Evolutionary conservation across 2,888 invertebrate species (phyloP), one percentile per base, ranked within the genome.

Genomic region (Eurytoma californica): DNA sequence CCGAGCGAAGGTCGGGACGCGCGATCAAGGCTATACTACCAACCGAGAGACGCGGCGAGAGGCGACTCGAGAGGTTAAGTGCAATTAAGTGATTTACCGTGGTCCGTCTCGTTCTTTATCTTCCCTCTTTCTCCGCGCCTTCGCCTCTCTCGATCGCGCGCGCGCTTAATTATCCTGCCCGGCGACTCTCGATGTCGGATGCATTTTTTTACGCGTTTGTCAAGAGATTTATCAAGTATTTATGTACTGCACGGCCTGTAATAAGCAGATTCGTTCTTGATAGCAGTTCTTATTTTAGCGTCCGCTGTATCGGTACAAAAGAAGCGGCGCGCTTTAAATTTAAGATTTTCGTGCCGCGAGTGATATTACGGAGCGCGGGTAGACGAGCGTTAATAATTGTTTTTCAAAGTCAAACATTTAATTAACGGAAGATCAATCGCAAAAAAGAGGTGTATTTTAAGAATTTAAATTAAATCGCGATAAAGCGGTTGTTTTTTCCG

Each of bases 11-110:
- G 83, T 82, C 82, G 82, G 72, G 65, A 67, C 14, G 28, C 74
- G 77, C 80, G 72, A 75, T 82, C 67, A 72, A 58, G 57, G 20
- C n/a, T 12, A 5, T 14, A 9, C 7, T 39, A 24, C 39, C 39
- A 14, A 51, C 30, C 69, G 47, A 53, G 76, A 9, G 9, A 9
- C 53, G 63, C 55, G 24, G 14, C 55, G n/a, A 20, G 65, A 47
- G 30, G 57, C 5, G 30, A 30, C 55, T 30, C 24, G 51, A 49
- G 57, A 85, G 82, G 84, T 84, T 83, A 83, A 84, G 80, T 84
- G 84, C 83, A 80, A 80, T 80, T 77, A 80, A 80, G 80, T 77
- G 86, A 88, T 88, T 87, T 87, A 85, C 83, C 84, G 82, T 84
- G 83, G 82, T 68, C 73, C 57, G 47, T 74, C 69, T 60, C 47